Evolutionary conservation across 1,140 invertebrate genomes (phyloP).

Genomic region (Glossosoma conforme): DNA sequence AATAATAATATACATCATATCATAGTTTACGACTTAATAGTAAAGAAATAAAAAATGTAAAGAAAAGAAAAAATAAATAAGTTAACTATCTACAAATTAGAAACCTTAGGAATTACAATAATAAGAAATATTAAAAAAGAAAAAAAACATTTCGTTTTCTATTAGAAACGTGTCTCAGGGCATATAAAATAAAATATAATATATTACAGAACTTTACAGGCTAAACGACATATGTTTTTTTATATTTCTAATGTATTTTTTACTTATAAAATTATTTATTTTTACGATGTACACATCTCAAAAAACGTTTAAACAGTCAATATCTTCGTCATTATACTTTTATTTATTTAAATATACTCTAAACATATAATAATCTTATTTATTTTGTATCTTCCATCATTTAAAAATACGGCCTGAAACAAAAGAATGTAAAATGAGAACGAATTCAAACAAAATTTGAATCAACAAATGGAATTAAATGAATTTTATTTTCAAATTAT

Average conservation of each 20-base stretch:
- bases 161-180: background rate
- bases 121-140: background rate
- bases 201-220: no score
- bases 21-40: no score
- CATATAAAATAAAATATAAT: slow-evolving; percentile 1
- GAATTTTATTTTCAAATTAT: background rate
- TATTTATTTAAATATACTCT: slow-evolving; percentile 1
- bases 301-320: slow-evolving; percentile 28
- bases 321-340: slow-evolving; percentile 14
- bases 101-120: slow-evolving; percentile 1
- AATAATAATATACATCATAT: no score
- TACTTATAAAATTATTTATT: slow-evolving; percentile 3
- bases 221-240: slow-evolving; percentile 8
- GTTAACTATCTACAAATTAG: slow-evolving; percentile 22
- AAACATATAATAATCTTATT: slow-evolving; percentile 11
- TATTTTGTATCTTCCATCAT: slow-evolving; percentile 10
- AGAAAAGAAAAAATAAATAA: slow-evolving; percentile 19
- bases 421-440: no score
- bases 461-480: background rate
- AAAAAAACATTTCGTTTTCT: slow-evolving; percentile 1
- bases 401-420: background rate
- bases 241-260: slow-evolving; percentile 11
- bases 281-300: slow-evolving; percentile 11
- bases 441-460: no score
- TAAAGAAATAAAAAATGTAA: slow-evolving; percentile 5